phyloP scores from a whole-genome alignment of 2,888 invertebrate genomes.

The Heliconius cydno region DNA sequence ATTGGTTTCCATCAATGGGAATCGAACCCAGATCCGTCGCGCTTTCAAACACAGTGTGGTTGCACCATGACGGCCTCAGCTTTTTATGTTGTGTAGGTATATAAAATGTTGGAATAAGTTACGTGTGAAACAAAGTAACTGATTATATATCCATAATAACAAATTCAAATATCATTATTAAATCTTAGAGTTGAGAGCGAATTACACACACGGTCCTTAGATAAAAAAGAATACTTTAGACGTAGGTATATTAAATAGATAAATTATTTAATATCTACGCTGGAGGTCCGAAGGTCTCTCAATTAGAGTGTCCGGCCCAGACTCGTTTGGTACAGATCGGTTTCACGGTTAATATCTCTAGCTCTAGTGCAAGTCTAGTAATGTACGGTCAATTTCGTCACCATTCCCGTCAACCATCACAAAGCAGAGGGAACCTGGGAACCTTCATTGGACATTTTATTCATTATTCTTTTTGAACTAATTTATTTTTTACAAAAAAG shows the following conservation, averaged over 20 bases:
- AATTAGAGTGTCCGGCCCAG: slow-evolving; percentile 29
- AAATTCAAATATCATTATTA: too few species aligned
- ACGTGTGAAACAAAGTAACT: too few species aligned
- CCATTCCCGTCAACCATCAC: too few species aligned
- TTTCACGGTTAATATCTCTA: slow-evolving; percentile 20
- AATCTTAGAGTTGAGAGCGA: too few species aligned
- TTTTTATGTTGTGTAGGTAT: background rate
- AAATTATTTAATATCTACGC: slow-evolving; percentile 9
- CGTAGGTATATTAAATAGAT: background rate
- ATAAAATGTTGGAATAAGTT: background rate
- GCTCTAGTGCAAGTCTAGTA: background rate
- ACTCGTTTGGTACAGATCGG: slow-evolving; percentile 14
- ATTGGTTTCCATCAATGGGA: background rate
- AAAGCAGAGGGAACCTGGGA: background rate
- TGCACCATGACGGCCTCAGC: background rate
- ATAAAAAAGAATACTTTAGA: background rate
- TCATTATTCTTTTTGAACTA: too few species aligned
- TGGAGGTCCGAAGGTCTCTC: slow-evolving; percentile 26
- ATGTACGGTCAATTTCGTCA: background rate
- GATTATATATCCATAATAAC: too few species aligned
- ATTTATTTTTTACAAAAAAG: too few species aligned
- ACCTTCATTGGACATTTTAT: background rate
- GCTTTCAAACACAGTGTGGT: background rate
- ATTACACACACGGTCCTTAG: too few species aligned
- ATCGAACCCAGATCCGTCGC: background rate